Conservation (phyloP, 2,797 vertebrate species). For the Pseudocheirus occidentalis region DNA sequence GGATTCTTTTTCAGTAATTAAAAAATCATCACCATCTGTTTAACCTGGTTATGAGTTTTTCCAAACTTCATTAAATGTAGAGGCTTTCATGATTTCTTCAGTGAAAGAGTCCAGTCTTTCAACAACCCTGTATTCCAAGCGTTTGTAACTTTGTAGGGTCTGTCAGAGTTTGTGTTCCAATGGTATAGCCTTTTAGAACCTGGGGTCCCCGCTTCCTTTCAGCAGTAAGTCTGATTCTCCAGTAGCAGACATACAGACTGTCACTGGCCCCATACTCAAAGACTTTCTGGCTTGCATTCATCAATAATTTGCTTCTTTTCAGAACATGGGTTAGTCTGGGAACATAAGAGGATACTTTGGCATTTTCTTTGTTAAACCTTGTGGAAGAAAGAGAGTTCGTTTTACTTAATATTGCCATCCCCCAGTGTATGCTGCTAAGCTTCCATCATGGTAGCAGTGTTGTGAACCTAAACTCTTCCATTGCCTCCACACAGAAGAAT, state of each 20-base stretch:
- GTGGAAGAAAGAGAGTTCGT: neutral
- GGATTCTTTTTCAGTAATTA: neutral
- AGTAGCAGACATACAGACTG: neutral
- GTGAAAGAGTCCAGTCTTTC: neutral
- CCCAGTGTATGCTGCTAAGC: neutral
- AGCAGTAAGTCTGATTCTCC: neutral
- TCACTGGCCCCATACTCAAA: neutral
- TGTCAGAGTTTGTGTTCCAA: neutral
- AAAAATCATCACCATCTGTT: neutral
- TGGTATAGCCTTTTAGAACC: neutral
- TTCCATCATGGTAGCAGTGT: neutral
- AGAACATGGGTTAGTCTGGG: neutral
- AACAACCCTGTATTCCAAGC: neutral
- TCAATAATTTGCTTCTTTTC: conserved; percentile 12
- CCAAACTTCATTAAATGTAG: neutral
- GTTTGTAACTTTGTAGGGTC: neutral
- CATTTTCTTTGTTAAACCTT: conserved; percentile 15
- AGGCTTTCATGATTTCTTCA: no score
- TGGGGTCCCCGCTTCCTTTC: neutral
- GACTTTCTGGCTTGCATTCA: neutral
- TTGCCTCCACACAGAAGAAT: neutral
- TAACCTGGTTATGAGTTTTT: neutral
- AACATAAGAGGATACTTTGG: neutral
- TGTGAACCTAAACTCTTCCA: conserved; percentile 6
- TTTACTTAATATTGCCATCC: neutral